These are phyloP conservation scores for Cryptophagus acutangulus DNA, from an alignment of 2,888 invertebrate genomes.

Conservation along the genomic window DNA sequence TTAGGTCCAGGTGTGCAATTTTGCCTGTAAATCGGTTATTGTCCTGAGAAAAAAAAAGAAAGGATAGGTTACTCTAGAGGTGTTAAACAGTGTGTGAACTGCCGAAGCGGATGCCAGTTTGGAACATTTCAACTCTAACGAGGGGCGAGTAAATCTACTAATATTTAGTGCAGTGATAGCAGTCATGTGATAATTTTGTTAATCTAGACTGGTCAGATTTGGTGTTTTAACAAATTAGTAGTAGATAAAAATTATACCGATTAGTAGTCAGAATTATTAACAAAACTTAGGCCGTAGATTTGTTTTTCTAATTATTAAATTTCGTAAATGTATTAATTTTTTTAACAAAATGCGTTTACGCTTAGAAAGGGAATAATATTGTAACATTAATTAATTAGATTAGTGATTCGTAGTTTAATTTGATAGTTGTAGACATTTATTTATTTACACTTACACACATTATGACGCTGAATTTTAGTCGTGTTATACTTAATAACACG, in stretches of 20 bases:
- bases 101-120: conserved; percentile 42
- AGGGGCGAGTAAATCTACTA: conserved; percentile 48
- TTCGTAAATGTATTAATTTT: too few species aligned
- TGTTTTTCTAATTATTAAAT: background rate
- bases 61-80: conserved; percentile 26
- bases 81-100: conserved; percentile 41
- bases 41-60: conserved; percentile 14
- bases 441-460: background rate
- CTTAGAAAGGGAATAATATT: background rate
- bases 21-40: conserved; percentile 11
- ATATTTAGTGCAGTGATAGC: conserved; percentile 39
- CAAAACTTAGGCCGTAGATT: background rate
- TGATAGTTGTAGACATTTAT: background rate
- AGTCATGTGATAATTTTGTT: conserved; percentile 40
- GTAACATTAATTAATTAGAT: background rate
- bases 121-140: conserved; percentile 41
- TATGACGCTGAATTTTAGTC: conserved; percentile 10
- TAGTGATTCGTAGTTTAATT: conserved; percentile 1
- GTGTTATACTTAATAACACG: conserved; percentile 12
- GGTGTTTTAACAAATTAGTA: conserved; percentile 27
- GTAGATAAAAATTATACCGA: conserved; percentile 13
- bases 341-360: too few species aligned
- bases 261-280: too few species aligned
- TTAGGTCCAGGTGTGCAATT: conserved; percentile 31
- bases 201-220: conserved; percentile 14